Evolutionary conservation across 2,888 invertebrate species (phyloP).

Genomic region (Eilema sororculum): DNA sequence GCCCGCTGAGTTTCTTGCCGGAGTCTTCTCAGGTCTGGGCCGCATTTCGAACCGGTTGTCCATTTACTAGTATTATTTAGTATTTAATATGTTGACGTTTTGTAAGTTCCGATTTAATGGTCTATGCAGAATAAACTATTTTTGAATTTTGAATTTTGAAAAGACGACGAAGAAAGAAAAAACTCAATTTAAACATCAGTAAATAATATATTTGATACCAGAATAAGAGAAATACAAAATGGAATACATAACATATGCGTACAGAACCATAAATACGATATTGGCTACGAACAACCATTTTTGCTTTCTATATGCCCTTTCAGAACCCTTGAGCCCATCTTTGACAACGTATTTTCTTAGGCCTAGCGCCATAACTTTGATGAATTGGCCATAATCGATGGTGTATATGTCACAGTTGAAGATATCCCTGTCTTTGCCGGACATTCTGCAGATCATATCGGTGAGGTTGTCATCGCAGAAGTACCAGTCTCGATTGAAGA

Average conservation of each 20-base stretch:
- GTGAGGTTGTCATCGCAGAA: conserved; percentile 46
- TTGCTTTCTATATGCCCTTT: conserved; percentile 5
- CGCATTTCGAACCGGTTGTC: no score
- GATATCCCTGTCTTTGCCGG: conserved; percentile 38
- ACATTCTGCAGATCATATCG: conserved; percentile 28
- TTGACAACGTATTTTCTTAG: conserved; percentile 33
- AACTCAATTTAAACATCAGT: background rate
- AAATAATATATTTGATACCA: conserved; percentile 3
- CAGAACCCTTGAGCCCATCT: conserved; percentile 24
- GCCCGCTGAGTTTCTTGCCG: no score
- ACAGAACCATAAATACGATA: conserved; percentile 9
- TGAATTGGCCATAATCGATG: conserved; percentile 30
- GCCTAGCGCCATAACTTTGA: conserved; percentile 23
- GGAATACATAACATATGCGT: background rate
- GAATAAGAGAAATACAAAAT: conserved; percentile 1
- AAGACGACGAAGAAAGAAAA: background rate
- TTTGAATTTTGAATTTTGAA: no score
- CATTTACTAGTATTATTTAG: no score
- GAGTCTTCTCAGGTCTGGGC: no score
- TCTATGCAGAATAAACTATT: no score
- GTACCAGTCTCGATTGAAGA: conserved; percentile 46
- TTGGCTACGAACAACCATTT: background rate
- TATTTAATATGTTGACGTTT: no score
- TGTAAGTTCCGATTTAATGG: no score
- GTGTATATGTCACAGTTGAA: conserved; percentile 51